These are phyloP conservation scores for Saimiri boliviensis DNA, from an alignment of 2,113 vertebrate genomes.

Conservation along the genomic window DNA sequence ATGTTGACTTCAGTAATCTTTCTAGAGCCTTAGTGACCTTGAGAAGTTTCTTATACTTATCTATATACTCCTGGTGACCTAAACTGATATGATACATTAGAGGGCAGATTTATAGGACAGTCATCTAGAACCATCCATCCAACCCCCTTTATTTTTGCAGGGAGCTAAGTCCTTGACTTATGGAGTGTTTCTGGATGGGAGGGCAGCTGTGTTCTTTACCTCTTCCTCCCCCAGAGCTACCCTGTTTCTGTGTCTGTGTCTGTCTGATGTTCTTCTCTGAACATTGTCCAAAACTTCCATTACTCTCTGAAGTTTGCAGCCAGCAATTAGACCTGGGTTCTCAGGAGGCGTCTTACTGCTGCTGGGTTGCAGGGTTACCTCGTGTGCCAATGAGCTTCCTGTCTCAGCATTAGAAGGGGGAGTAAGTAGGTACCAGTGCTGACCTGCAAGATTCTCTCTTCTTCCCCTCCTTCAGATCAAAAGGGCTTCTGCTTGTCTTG, in stretches of 20 bases:
- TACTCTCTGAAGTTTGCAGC: background rate
- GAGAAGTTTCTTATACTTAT: background rate
- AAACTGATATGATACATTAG: background rate
- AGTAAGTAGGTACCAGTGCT: fast-evolving
- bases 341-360: background rate
- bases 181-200: background rate
- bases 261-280: constrained; percentile 4
- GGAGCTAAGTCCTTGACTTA: background rate
- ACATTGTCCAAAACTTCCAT: background rate
- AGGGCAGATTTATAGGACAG: background rate
- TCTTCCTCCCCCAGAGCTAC: background rate
- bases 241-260: background rate
- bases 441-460: background rate
- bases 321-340: background rate
- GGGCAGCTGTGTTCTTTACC: background rate
- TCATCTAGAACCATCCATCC: background rate
- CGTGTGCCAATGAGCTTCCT: fast-evolving
- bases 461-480: background rate
- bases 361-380: fast-evolving
- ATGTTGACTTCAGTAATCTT: background rate
- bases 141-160: background rate
- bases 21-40: background rate
- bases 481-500: background rate
- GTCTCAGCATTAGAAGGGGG: background rate
- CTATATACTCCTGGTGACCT: background rate